These are phyloP conservation scores for Actenoides hombroni DNA, from an alignment of 2,113 vertebrate genomes.

Conservation along the genomic window DNA sequence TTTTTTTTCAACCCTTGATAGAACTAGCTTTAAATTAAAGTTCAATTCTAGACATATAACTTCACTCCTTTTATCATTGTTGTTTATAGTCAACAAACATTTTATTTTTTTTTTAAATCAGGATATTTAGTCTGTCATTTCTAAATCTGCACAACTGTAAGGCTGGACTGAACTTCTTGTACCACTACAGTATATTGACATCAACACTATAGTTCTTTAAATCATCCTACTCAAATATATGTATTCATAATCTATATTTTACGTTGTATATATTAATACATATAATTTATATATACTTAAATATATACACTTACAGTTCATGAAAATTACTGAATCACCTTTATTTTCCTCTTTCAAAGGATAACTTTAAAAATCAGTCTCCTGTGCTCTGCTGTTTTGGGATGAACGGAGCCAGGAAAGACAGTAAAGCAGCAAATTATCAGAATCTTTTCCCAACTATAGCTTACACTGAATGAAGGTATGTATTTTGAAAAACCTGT, in stretches of 20 bases:
- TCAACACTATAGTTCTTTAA: not conserved
- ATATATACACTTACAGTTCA: not conserved
- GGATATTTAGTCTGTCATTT: too few species aligned
- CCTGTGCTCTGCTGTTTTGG: not conserved
- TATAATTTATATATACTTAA: not conserved
- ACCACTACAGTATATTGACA: not conserved
- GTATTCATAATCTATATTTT: not conserved
- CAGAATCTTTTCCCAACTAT: not conserved
- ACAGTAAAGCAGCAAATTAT: not conserved
- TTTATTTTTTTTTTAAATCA: not conserved
- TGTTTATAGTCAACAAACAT: not conserved
- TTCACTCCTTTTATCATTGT: not conserved
- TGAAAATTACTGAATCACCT: not conserved
- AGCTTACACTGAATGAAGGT: not conserved
- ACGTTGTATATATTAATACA: not conserved
- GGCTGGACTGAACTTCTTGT: not conserved
- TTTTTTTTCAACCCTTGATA: not conserved
- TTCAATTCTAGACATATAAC: not conserved
- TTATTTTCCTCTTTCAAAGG: not conserved
- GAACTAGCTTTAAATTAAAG: not conserved
- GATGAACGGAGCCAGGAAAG: not conserved
- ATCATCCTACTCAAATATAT: not conserved
- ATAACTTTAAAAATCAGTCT: not conserved
- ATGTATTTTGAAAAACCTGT: not conserved
- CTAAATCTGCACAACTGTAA: not conserved